Evolutionary conservation across 1,140 invertebrate species (phyloP).

Genomic region (Solenopsis invicta): DNA sequence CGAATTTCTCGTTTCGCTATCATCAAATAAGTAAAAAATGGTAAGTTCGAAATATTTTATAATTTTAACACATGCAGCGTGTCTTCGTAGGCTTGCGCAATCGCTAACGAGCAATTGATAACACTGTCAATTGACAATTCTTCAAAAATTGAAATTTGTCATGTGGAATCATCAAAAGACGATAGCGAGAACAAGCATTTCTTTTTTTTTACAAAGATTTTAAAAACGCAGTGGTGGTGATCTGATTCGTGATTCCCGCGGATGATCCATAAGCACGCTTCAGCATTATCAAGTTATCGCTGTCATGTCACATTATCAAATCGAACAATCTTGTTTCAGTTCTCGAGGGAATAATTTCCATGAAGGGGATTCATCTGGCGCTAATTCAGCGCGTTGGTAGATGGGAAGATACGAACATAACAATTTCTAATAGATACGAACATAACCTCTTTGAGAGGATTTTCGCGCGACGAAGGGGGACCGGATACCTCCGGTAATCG

Average conservation of each 20-base stretch:
- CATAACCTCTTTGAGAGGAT: conserved; percentile 19
- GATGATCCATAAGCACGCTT: neutral
- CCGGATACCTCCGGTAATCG: neutral
- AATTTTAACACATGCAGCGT: neutral
- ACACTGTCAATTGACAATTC: neutral
- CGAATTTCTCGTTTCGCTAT: neutral
- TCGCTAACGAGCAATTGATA: neutral
- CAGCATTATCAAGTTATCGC: neutral
- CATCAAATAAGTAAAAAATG: neutral
- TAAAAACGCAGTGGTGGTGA: conserved; percentile 49
- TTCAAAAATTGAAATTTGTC: neutral
- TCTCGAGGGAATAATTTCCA: neutral
- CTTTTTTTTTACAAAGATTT: neutral
- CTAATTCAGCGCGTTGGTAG: neutral
- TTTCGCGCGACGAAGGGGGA: neutral
- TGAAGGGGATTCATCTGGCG: neutral
- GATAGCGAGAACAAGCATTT: neutral
- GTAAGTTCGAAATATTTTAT: neutral
- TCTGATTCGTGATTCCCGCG: conserved; percentile 27
- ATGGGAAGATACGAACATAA: neutral
- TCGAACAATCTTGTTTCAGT: neutral
- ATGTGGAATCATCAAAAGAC: neutral
- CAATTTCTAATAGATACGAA: neutral
- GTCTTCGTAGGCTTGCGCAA: neutral
- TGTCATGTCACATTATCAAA: neutral